Percentiles rank a stretch among this genome's conserved stretches.
Evolutionary conservation across 2,113 vertebrate species (phyloP).

Genomic region (Cyprinodon variegatus): DNA sequence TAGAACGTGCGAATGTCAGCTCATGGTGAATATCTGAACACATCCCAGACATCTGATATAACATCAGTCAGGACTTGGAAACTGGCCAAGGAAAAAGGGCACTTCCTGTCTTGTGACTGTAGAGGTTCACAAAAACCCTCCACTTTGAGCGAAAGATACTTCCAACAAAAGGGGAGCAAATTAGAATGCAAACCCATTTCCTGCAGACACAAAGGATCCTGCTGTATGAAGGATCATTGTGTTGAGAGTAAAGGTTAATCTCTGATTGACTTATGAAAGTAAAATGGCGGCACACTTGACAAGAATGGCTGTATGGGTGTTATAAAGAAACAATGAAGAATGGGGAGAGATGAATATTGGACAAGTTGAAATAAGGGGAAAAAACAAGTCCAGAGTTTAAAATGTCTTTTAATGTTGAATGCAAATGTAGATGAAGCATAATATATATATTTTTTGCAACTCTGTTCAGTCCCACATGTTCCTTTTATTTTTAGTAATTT

Average conservation of each 20-base stretch:
- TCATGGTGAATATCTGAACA: slow-evolving; percentile 33
- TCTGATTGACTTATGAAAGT: slow-evolving; percentile 38
- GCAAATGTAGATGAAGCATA: slow-evolving; percentile 32
- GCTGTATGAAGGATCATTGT: slow-evolving; percentile 15
- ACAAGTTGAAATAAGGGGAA: slow-evolving; percentile 33
- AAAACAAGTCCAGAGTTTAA: slow-evolving; percentile 8
- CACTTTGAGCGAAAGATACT: slow-evolving; percentile 21
- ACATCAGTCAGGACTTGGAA: slow-evolving; percentile 40
- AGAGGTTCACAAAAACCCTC: slow-evolving; percentile 16
- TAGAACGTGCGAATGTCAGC: slow-evolving; percentile 65
- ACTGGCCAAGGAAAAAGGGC: slow-evolving; percentile 46
- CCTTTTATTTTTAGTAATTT: background rate
- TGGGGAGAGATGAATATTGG: slow-evolving; percentile 32
- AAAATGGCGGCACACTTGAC: slow-evolving; percentile 2
- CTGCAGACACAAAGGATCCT: slow-evolving; percentile 36
- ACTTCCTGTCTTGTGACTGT: slow-evolving; percentile 52
- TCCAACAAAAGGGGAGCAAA: slow-evolving; percentile 31
- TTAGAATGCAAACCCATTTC: slow-evolving; percentile 39
- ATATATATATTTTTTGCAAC: background rate
- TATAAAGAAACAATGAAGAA: slow-evolving; percentile 32
- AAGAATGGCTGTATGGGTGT: slow-evolving; percentile 14
- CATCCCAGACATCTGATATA: slow-evolving; percentile 49
- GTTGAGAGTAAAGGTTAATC: slow-evolving; percentile 26
- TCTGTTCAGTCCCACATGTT: background rate
- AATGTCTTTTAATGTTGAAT: slow-evolving; percentile 17